Base-by-base conservation (phyloP, 2,888 invertebrate species). In the Acronicta aceris region DNA sequence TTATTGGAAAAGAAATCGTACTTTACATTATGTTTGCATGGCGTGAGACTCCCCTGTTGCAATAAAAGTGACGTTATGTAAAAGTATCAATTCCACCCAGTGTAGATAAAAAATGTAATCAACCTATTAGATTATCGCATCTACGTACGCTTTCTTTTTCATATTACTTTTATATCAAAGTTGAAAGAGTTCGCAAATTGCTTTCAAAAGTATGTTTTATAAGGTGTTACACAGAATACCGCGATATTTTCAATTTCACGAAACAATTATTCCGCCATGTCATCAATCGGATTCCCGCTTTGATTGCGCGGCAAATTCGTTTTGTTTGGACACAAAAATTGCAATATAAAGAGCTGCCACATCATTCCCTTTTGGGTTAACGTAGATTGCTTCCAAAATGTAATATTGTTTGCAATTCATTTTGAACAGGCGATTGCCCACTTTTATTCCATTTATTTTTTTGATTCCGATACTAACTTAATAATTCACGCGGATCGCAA, bases 301-400 rank as follows among this genome's bases (percentile, higher is more conserved):
- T 94, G 94, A 94, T 94, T 94, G 94, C 93, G 92, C 91, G 91
- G 93, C 93, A 93, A 94, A 94, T 93, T 94, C 91, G 93, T 93
- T 94, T 94, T 94, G 94, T 94, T 94, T 94, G 92, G 89, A 92
- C 90, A 92, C 93, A 94, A 94, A 94, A 94, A 93, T 94, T 94
- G 94, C 94, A 94, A 94, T 94, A 93, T 93, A 94, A 93, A 94
- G 93, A 93, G 93, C 92, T 91, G 92, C 93, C 94, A 94, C 94
- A 94, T 94, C 94, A 94, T 94, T 93, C 94, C 93, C 92, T 91
- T 94, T 93, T 87, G 91, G 93, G 91, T 93, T 92, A 91, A 91
- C 93, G 92, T 94, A 92, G 92, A 94, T 94, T 93, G 93, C 89
- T 90, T 90, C 92, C 90, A 92, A 93, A 93, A 93, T 91, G 92